These are phyloP conservation scores for Alcis repandata DNA, from an alignment of 2,888 invertebrate species.

Conservation along the genomic window DNA sequence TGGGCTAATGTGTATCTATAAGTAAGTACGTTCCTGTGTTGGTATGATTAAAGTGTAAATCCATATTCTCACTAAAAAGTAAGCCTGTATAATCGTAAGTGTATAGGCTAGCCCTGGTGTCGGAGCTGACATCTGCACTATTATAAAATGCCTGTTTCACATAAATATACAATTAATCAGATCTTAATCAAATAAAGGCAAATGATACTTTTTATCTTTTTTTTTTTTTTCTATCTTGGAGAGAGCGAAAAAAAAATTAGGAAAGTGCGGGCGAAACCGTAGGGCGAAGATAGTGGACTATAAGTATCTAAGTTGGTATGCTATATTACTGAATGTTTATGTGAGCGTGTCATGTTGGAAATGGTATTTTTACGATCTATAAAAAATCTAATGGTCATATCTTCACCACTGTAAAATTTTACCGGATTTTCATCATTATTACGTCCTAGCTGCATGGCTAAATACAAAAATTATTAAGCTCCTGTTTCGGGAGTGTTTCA, in stretches of 20 bases:
- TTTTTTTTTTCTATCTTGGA: too few relatives aligned
- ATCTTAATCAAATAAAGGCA: too few relatives aligned
- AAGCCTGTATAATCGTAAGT: not conserved
- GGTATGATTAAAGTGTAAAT: not conserved
- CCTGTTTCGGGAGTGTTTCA: not conserved
- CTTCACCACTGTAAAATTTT: not conserved
- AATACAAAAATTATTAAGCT: not conserved
- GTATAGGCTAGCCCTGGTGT: too few relatives aligned
- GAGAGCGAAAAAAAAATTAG: too few relatives aligned
- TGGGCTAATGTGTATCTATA: slow-evolving; percentile 14
- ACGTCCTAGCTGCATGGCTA: too few relatives aligned
- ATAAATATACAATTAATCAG: too few relatives aligned
- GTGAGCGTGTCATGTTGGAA: not conserved
- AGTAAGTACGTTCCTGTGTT: not conserved
- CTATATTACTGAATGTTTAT: not conserved
- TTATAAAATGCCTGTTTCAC: too few relatives aligned
- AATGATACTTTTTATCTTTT: too few relatives aligned
- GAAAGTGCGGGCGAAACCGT: not conserved
- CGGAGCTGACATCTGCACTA: too few relatives aligned
- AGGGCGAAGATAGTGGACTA: not conserved
- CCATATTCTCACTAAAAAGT: too few relatives aligned
- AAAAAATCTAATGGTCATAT: not conserved
- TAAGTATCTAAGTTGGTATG: not conserved
- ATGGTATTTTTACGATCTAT: not conserved
- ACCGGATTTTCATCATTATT: not conserved